These are phyloP conservation scores for Glaucidium brasilianum DNA, from an alignment of 2,113 vertebrate genomes.

Conservation along the genomic window DNA sequence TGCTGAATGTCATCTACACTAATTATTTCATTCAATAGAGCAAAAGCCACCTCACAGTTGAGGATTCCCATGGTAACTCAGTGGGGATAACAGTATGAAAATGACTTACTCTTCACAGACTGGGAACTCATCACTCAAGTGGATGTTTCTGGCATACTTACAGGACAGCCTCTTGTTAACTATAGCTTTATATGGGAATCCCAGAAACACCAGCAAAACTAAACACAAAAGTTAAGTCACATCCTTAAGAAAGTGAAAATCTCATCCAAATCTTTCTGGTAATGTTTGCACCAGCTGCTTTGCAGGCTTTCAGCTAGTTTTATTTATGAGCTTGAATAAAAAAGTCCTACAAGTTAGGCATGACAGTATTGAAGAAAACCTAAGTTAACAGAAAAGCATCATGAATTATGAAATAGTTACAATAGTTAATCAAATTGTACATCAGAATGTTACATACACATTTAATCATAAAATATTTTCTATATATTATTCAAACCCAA, in stretches of 20 bases:
- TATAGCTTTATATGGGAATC: neutral
- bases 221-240: neutral
- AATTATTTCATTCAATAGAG: neutral
- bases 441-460: conserved; percentile 40
- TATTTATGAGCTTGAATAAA: neutral
- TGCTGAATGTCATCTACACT: neutral
- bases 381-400: conserved; percentile 31
- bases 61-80: neutral
- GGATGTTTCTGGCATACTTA: neutral
- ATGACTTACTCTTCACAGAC: neutral
- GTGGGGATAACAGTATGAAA: neutral
- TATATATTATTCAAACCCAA: conserved; percentile 44
- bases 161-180: neutral
- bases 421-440: conserved; percentile 42
- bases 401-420: conserved; percentile 32
- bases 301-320: neutral
- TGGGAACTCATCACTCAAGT: neutral
- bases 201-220: neutral
- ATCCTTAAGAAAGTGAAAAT: neutral
- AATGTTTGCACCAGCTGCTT: neutral
- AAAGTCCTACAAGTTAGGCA: neutral
- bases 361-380: conserved; percentile 33
- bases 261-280: neutral
- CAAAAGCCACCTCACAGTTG: neutral
- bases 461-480: conserved; percentile 55